phyloP scores from a whole-genome alignment of 2,113 vertebrate species.

The Actinemys pallida region DNA sequence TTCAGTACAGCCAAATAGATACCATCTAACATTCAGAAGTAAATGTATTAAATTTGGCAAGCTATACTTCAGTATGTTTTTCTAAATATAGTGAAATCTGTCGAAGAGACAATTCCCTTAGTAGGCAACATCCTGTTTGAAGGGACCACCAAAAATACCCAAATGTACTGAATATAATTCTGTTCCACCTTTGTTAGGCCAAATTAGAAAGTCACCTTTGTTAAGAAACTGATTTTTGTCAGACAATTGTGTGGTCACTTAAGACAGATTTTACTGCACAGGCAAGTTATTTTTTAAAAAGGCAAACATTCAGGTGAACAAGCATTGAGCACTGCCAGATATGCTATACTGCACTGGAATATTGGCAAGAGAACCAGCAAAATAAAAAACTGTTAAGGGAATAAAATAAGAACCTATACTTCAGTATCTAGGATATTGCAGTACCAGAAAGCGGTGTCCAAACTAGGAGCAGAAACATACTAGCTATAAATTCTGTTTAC shows the following conservation, averaged over 20 bases:
- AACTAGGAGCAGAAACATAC: slow-evolving; percentile 45
- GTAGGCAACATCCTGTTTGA: slow-evolving; percentile 32
- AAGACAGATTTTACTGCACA: slow-evolving; percentile 18
- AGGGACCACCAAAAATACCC: slow-evolving; percentile 34
- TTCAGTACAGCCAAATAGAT: slow-evolving; percentile 47
- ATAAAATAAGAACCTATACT: slow-evolving; percentile 48
- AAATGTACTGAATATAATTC: slow-evolving; percentile 23
- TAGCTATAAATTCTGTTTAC: slow-evolving; percentile 13
- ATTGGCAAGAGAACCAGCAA: slow-evolving; percentile 53
- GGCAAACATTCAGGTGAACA: slow-evolving; percentile 56
- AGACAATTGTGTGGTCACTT: not conserved
- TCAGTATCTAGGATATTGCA: slow-evolving; percentile 12
- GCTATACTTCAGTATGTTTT: slow-evolving; percentile 38
- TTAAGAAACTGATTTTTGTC: slow-evolving; percentile 37
- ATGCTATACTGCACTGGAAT: slow-evolving; percentile 1
- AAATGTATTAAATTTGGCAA: slow-evolving; percentile 59
- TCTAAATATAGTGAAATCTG: slow-evolving; percentile 46
- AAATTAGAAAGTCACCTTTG: slow-evolving; percentile 51
- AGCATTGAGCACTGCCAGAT: slow-evolving; percentile 44
- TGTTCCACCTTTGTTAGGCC: not conserved
- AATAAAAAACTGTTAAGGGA: slow-evolving; percentile 31
- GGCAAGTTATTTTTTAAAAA: not conserved
- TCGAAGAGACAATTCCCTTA: slow-evolving; percentile 43
- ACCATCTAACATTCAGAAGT: slow-evolving; percentile 42
- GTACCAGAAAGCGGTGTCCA: slow-evolving; percentile 25